Base-by-base conservation (phyloP, 2,888 invertebrate genomes). In the Megalurothrips usitatus region DNA sequence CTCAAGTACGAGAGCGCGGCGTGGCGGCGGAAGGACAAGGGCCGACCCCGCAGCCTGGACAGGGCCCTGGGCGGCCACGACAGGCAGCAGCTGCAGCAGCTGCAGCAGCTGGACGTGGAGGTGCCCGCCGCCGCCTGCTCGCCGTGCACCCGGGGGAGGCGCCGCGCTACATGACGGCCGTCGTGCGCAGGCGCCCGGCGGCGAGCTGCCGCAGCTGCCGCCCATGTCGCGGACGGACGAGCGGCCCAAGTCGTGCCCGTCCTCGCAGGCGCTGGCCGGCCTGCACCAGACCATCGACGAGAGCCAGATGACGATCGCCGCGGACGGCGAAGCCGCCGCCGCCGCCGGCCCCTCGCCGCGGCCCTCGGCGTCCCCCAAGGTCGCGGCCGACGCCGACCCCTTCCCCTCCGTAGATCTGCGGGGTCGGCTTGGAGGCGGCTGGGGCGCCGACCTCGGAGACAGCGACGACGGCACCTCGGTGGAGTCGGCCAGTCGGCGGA, bases 221-320 rank as follows among this genome's bases (percentile, higher is more conserved):
- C 58, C 58, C 34, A 43, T 43, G 34, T 43, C 34, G 34, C 34
- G 34, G 34, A 43, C 34, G 34, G 34, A 43, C 3, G 34, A 58
- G 68, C 23, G 68, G 23, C 26, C 68, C 26, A 75, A 12, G 26
- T 75, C 68, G 26, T 75, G 68, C 68, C 68, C 68, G 68, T 1
- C 6, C 12, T 23, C 68, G 11, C 12, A 26, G 23, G 23, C 26
- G 68, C 68, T 75, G 4, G 26, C 68, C 68, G 68, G 23, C 23
- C 68, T 75, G 11, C 68, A 75, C 68, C 23, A 75, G 68, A 75
- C 68, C 26, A 75, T 75, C 68, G 68, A 75, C 26, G 68, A 75
- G 26, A 75, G 58, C 58, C 58, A 58, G 58, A 58, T 58, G 58
- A 58, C 58, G 58, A 58, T 58, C 58, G 14, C 58, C 58, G n/a